A percentile compares a stretch with the other conserved stretches of the same genome.
Evolutionary conservation across 2,797 vertebrate genomes (phyloP).

Genomic region (Vireo griseus): DNA sequence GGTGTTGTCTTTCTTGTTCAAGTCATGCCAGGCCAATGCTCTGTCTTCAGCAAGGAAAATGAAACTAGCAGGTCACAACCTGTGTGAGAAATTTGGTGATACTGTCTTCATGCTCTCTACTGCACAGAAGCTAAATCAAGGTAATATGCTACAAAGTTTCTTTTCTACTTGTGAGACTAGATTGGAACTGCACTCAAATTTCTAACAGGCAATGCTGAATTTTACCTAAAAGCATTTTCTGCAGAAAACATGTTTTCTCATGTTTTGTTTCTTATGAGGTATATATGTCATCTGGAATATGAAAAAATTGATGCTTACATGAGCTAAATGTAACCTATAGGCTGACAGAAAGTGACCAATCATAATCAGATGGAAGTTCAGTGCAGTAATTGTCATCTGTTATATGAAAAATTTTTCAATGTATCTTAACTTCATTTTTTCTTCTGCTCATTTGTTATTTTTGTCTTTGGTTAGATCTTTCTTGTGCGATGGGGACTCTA

Average conservation of each 20-base stretch:
- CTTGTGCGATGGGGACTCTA: neutral
- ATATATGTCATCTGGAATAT: neutral
- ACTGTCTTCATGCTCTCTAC: neutral
- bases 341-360: neutral
- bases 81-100: neutral
- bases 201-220: neutral
- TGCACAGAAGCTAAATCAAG: neutral
- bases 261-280: neutral
- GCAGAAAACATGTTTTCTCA: neutral
- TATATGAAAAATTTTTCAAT: neutral
- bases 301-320: neutral
- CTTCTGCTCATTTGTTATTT: neutral
- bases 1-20: neutral
- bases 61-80: neutral
- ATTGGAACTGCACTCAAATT: neutral
- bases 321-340: neutral
- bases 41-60: neutral
- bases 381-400: neutral
- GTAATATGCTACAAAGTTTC: neutral
- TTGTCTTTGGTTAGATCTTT: neutral
- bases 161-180: neutral
- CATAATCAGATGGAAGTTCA: neutral
- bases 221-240: neutral
- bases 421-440: neutral
- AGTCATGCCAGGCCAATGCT: neutral